Conservation (phyloP, 1,140 invertebrate species). For the Drosophila sp. region DNA sequence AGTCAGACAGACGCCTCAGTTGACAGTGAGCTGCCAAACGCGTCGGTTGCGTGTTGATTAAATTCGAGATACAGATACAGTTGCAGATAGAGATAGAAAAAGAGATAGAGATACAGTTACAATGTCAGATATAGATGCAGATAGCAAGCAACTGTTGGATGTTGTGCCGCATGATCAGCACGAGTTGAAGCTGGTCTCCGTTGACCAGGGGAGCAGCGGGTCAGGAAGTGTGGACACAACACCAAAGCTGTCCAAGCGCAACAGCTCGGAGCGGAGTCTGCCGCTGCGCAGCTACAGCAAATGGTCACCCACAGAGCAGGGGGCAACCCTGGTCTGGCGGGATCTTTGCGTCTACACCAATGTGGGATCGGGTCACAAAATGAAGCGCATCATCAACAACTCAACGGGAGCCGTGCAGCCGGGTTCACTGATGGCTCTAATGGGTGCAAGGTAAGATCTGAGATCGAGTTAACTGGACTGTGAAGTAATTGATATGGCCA, state of each 20-base stretch:
- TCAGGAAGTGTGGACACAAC: slow-evolving; percentile 59
- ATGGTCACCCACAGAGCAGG: slow-evolving; percentile 86
- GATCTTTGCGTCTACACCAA: slow-evolving; percentile 89
- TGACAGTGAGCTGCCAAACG: slow-evolving; percentile 56
- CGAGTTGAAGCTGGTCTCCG: slow-evolving; percentile 57
- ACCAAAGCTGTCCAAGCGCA: slow-evolving; percentile 70
- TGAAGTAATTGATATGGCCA: slow-evolving; percentile 47
- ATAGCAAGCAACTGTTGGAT: slow-evolving; percentile 41
- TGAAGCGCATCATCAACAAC: slow-evolving; percentile 90
- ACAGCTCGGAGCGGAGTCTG: slow-evolving; percentile 77
- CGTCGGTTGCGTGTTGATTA: slow-evolving; percentile 25
- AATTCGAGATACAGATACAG: slow-evolving; percentile 26
- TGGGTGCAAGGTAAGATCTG: slow-evolving; percentile 93
- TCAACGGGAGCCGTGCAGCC: slow-evolving; percentile 91
- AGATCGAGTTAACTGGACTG: slow-evolving; percentile 37
- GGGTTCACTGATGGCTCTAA: slow-evolving; percentile 93
- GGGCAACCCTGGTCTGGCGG: slow-evolving; percentile 90
- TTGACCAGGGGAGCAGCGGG: slow-evolving; percentile 14
- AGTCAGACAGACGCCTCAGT: slow-evolving; percentile 31
- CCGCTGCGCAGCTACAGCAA: slow-evolving; percentile 84
- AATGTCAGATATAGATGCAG: slow-evolving; percentile 68
- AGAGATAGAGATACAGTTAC: slow-evolving; percentile 33
- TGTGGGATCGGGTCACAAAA: slow-evolving; percentile 78
- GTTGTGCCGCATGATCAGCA: slow-evolving; percentile 58
- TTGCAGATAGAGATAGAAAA: slow-evolving; percentile 4